Conservation (phyloP, 1,140 invertebrate genomes). For the Pygmarrhopalites habei region DNA sequence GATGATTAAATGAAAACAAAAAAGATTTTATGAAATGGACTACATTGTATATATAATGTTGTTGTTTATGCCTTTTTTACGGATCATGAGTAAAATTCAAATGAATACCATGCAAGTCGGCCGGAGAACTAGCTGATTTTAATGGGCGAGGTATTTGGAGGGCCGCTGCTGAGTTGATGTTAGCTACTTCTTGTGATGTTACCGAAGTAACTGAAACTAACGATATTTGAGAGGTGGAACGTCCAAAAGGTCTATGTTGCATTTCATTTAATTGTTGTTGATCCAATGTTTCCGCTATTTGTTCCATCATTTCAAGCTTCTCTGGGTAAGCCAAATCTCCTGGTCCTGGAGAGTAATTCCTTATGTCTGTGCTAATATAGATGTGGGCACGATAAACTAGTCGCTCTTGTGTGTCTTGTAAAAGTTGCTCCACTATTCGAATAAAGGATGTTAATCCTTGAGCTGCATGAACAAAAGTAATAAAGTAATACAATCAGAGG, state of each 20-base stretch:
- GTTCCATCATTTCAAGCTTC: slow-evolving; percentile 93
- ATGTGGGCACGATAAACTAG: slow-evolving; percentile 92
- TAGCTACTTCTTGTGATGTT: slow-evolving; percentile 57
- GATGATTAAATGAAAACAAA: too few species aligned
- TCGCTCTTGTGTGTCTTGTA: slow-evolving; percentile 94
- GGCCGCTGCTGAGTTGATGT: slow-evolving; percentile 48
- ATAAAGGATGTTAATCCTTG: slow-evolving; percentile 73
- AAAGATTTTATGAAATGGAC: too few species aligned
- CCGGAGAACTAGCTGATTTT: slow-evolving; percentile 58
- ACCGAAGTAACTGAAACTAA: slow-evolving; percentile 57
- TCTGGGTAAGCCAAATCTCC: slow-evolving; percentile 97
- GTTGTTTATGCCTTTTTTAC: too few species aligned
- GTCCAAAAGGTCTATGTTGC: slow-evolving; percentile 45
- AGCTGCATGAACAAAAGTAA: slow-evolving; percentile 44
- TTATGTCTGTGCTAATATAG: slow-evolving; percentile 85
- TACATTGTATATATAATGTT: too few species aligned
- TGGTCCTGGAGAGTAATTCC: slow-evolving; percentile 76
- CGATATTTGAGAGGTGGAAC: slow-evolving; percentile 60
- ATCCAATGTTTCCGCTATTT: slow-evolving; percentile 37
- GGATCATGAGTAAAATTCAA: too few species aligned
- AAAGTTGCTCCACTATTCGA: slow-evolving; percentile 69
- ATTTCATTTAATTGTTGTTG: slow-evolving; percentile 4
- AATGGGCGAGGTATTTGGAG: slow-evolving; percentile 38
- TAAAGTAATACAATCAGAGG: background rate
- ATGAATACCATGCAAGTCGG: slow-evolving; percentile 86